These are phyloP conservation scores for Microtus oregoni DNA, from an alignment of 2,113 vertebrate genomes.

Conservation along the genomic window DNA sequence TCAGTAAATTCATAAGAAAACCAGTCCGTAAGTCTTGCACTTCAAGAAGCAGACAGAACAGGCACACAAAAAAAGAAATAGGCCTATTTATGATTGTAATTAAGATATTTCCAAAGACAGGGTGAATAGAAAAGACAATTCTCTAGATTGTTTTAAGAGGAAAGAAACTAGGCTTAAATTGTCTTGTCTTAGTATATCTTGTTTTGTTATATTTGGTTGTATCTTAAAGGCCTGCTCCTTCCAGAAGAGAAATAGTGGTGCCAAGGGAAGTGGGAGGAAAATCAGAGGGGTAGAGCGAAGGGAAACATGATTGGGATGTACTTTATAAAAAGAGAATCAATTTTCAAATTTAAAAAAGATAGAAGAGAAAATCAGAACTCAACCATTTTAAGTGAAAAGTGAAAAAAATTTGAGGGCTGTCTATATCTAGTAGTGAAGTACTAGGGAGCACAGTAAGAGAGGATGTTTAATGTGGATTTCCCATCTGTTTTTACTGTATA, in stretches of 20 bases:
- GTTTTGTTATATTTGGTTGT: neutral
- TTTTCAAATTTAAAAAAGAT: neutral
- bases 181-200: neutral
- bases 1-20: neutral
- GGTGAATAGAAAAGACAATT: neutral
- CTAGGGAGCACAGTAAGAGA: fast-evolving
- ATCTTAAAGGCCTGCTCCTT: neutral
- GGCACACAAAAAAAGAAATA: neutral
- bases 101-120: neutral
- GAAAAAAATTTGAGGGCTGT: neutral
- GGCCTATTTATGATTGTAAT: neutral
- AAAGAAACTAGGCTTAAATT: neutral
- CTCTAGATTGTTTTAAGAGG: neutral
- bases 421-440: neutral
- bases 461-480: too few species aligned
- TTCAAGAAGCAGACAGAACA: neutral
- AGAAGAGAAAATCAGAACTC: neutral
- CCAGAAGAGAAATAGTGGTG: neutral
- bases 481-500: neutral
- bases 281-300: neutral
- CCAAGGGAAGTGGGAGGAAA: neutral
- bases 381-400: neutral
- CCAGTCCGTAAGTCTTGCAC: neutral
- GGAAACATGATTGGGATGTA: neutral
- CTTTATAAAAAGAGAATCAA: neutral